Conservation (phyloP, 2,888 invertebrate species). For the Hypolimnas misippus region DNA sequence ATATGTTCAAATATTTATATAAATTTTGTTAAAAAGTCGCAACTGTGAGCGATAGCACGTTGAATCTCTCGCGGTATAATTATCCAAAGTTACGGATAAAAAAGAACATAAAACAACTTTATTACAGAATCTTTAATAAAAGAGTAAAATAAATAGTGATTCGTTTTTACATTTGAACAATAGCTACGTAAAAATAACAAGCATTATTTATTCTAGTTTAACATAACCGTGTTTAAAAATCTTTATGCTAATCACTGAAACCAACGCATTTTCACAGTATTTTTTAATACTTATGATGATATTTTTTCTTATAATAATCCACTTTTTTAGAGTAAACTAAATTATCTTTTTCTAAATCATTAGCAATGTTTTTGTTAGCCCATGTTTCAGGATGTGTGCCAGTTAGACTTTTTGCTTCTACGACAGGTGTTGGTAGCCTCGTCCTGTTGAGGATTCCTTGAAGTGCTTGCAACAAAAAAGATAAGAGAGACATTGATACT, state of each 20-base stretch:
- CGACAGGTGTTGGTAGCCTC: conserved; percentile 68
- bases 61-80: too few relatives aligned
- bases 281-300: conserved; percentile 50
- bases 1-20: too few relatives aligned
- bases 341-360: conserved; percentile 42
- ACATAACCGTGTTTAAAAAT: neutral
- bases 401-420: conserved; percentile 62
- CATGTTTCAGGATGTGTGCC: neutral
- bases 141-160: conserved; percentile 20
- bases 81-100: too few relatives aligned
- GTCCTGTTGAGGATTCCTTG: conserved; percentile 70
- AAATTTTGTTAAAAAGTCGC: too few relatives aligned
- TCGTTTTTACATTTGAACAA: neutral
- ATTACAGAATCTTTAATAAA: neutral
- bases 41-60: too few relatives aligned
- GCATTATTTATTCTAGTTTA: neutral
- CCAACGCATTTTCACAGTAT: neutral
- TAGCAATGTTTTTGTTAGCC: neutral
- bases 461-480: conserved; percentile 74
- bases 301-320: conserved; percentile 56
- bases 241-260: neutral
- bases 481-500: conserved; percentile 75
- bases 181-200: neutral
- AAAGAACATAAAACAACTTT: neutral
- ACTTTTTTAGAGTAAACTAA: conserved; percentile 49